phyloP scores from a whole-genome alignment of 2,888 invertebrate genomes.

The Spisula subtruncata region DNA sequence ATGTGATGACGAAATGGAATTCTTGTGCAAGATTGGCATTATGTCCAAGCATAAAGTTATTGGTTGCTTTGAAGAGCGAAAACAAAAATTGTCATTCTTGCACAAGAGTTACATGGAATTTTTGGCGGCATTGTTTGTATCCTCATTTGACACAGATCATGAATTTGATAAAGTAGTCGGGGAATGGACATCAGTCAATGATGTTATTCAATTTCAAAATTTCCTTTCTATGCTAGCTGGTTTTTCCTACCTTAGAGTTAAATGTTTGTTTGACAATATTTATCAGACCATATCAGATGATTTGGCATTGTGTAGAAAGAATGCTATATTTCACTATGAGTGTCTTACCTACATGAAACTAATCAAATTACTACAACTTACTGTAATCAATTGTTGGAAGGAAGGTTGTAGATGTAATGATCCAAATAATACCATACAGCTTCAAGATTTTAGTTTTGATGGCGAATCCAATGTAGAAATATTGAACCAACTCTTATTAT shows the following conservation, averaged over 20 bases:
- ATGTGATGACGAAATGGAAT: background rate
- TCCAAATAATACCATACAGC: background rate
- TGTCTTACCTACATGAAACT: background rate
- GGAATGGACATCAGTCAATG: background rate
- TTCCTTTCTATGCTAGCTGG: background rate
- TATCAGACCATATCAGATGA: background rate
- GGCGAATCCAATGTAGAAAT: background rate
- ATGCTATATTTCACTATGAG: background rate
- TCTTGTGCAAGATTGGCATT: conserved; percentile 1
- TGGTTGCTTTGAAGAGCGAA: background rate
- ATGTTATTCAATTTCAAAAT: background rate
- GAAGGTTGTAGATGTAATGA: background rate
- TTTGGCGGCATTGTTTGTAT: background rate
- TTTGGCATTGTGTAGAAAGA: background rate
- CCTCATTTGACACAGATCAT: background rate
- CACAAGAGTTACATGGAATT: background rate
- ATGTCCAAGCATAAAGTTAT: background rate
- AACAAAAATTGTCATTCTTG: background rate
- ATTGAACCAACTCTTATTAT: background rate
- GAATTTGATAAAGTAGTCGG: background rate
- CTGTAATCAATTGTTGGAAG: background rate
- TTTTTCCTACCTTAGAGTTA: background rate
- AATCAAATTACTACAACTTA: background rate
- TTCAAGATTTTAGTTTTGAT: background rate
- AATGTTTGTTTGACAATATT: background rate